Evolutionary conservation across 2,113 vertebrate species (phyloP), one percentile per base, ranked within the genome.

Genomic region (Phoenicopterus ruber): DNA sequence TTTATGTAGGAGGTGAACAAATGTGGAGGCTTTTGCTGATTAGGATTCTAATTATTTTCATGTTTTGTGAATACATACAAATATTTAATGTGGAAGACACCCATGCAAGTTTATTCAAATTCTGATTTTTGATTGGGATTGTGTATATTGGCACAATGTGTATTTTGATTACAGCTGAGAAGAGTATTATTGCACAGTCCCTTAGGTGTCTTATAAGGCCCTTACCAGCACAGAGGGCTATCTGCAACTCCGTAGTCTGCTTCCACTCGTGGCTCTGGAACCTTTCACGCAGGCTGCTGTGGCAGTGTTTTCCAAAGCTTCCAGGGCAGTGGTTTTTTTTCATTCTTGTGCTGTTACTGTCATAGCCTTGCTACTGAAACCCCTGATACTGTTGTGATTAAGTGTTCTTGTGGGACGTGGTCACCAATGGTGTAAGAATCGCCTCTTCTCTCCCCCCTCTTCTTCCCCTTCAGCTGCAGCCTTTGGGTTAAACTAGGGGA

Each of bases 121-220:
- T 55, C 49, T 38, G 50, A 26, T 66, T 79, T 79, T 47, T 57
- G 28, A n/a, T 50, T 42, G 17, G 25, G 40, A 21, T 31, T 50
- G 29, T 34, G 4, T 95, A 82, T 97, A 94, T 97, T 95, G 93
- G 88, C 92, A 95, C 81, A 96, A 69, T 83, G 57, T 76, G 50
- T 92, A 88, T 97, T 97, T 97, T 97, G 94, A 96, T 97, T 93
- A 82, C 96, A 96, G 94, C 96, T 96, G 94, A 97, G 94, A 50
- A 97, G 83, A 44, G 13, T 44, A 21, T 12, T 63, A 46, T 32
- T 93, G 20, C 25, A n/a, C 32, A 28, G 69, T 59, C 44, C 38
- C n/a, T 47, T 32, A 34, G 7, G 19, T 40, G 21, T 66, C 44
- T 63, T 65, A 12, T 6, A 40, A 57, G 36, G 32, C 10, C 20